Conservation (phyloP, 2,888 invertebrate species). For the Branchinecta sandiegonensis region DNA sequence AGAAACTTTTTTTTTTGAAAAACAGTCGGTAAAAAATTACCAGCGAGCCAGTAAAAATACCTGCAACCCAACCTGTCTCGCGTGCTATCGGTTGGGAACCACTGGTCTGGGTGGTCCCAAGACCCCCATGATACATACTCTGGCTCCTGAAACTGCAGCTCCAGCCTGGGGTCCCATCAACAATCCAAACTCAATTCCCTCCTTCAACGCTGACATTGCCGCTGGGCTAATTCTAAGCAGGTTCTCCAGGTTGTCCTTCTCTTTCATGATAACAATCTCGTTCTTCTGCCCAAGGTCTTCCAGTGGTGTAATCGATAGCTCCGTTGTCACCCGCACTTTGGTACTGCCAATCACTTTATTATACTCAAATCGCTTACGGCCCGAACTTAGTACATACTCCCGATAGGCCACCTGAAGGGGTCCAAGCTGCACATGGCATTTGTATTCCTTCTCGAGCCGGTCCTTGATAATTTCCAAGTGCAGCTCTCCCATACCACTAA, state of each 20-base stretch:
- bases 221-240: constrained; percentile 49
- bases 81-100: no score
- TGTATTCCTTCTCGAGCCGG: constrained; percentile 70
- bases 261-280: constrained; percentile 36
- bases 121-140: background rate
- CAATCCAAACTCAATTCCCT: constrained; percentile 54
- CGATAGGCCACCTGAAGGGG: constrained; percentile 81
- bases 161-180: constrained; percentile 68
- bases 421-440: constrained; percentile 78
- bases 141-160: constrained; percentile 49
- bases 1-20: no score
- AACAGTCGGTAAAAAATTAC: no score
- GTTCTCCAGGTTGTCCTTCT: constrained; percentile 37
- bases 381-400: constrained; percentile 47
- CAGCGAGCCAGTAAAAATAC: no score
- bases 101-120: no score
- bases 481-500: constrained; percentile 89
- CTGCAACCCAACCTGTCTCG: no score
- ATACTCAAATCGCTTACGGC: constrained; percentile 24
- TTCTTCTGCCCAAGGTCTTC: constrained; percentile 15
- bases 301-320: constrained; percentile 23
- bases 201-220: constrained; percentile 51
- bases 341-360: constrained; percentile 13
- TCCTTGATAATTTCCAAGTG: constrained; percentile 89
- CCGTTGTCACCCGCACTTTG: constrained; percentile 21